Conservation (phyloP, 2,113 vertebrate species). For the Trachemys scripta region DNA sequence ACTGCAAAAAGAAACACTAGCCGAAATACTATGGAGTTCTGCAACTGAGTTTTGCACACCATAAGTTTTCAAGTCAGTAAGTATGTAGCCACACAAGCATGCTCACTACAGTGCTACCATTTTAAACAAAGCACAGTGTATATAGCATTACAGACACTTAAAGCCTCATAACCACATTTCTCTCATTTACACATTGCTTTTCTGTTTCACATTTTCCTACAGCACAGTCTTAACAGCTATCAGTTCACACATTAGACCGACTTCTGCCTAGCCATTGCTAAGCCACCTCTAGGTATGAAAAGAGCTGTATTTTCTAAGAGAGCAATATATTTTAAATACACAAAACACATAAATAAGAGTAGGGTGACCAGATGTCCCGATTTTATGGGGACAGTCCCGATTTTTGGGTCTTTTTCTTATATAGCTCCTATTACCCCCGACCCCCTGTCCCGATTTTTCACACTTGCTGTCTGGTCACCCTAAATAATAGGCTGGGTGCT, state of each 20-base stretch:
- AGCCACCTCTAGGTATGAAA: neutral
- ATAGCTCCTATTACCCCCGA: too few relatives aligned
- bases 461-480: too few relatives aligned
- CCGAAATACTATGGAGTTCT: neutral
- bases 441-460: too few relatives aligned
- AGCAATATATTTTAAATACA: neutral
- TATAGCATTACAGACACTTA: neutral
- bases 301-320: neutral
- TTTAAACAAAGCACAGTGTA: neutral
- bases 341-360: neutral
- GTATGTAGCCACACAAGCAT: neutral
- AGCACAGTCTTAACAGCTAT: neutral
- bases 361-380: too few relatives aligned
- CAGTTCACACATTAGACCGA: neutral
- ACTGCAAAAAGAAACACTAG: neutral
- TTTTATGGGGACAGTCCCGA: too few relatives aligned
- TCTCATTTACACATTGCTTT: neutral
- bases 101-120: neutral
- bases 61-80: neutral
- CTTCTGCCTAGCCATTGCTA: neutral
- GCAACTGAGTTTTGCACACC: neutral
- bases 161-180: rapidly evolving
- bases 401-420: too few relatives aligned
- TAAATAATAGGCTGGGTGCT: neutral
- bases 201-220: neutral